Base-by-base conservation (phyloP, 2,797 vertebrate species). In the Muscicapa comitata region DNA sequence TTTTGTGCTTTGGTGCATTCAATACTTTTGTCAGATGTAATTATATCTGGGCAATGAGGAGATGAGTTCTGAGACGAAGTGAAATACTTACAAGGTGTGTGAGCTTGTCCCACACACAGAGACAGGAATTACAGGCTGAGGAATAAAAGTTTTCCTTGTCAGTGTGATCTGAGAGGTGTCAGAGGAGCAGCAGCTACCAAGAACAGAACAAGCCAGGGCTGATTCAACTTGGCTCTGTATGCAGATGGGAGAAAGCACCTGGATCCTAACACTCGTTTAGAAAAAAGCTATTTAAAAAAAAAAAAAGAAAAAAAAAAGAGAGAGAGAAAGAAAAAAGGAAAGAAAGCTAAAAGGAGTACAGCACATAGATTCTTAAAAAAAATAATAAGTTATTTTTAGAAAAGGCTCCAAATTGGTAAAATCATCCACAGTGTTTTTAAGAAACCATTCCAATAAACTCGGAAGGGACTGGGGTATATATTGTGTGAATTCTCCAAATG, bases 41-140 rank as follows among this genome's bases (percentile, higher is more conserved):
- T 96, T 94, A 43, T 76, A 96, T 40, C 91, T 61, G 47, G 68
- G 38, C 82, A 86, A 95, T 50, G 40, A 87, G 50, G 57, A 91
- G 83, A 68, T 57, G 85, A 91, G 77, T 76, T 93, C 86, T 86
- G 76, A 95, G 86, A 66, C 0, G 33, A 73, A 91, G 77, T 76
- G 90, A 91, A 94, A 77, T 42, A 95, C 89, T 88, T 93, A 94
- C 90, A 86, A 96, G 96, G 77, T 92, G 35, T 66, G 76, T 61
- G 59, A 96, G 86, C 94, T 91, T 93, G 94, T 91, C 97, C 95
- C 95, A 88, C 96, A 96, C 96, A 94, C 93, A 67, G 94, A 94
- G 93, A 77, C 62, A 83, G 91, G 94, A 95, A 95, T 96, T 96
- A 95, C 76, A 92, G 59, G 89, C 91, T 73, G 54, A 71, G 73